Evolutionary conservation across 2,888 invertebrate genomes (phyloP), one percentile per base, ranked within the genome.

Genomic region (Tetragonula carbonaria): DNA sequence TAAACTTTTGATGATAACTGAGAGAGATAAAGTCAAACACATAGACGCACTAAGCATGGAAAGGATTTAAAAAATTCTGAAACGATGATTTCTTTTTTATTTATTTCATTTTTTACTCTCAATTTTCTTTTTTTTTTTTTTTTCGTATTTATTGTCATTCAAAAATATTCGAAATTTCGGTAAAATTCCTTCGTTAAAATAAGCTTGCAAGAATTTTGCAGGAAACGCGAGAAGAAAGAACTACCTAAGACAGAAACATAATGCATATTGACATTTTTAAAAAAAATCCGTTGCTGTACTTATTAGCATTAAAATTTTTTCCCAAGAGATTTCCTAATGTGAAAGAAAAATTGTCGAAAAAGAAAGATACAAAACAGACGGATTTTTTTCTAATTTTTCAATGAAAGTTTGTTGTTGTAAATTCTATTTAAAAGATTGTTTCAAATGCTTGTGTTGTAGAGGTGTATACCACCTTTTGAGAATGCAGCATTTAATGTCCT

Each of bases 391-490:
- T 33, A 21, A 33, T 2, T 18, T 45, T 45, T 11, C 23, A 23
- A 63, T 51, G 6, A 74, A 28, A 50, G 50, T 50, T 57, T 18
- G 5, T 3, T 28, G 28, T 28, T 28, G 28, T 28, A 2, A 23
- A 0, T 55, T 68, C 51, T 68, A 28, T 38, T 38, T 18, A 45
- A 50, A 62, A 21, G 33, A n/a, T 13, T 57, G 28, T 63, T 57
- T 70, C 8, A 14, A 62, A 76, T 18, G 50, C n/a, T n/a, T 53
- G 2, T 71, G 53, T 86, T 95, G 11, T 96, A 98, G 98, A 96
- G 98, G 95, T 99, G 99, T 95, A 97, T 98, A 92, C 99, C 99
- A 0, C 98, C 98, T 91, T 99, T 99, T 95, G 98, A 98, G 94
- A 99, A 99, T 94, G 99, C 99, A 6, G 99, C 99, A 14, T 99